Percentiles rank a stretch among this genome's conserved stretches.
These are phyloP conservation scores for Sula dactylatra DNA, from an alignment of 2,113 vertebrate genomes.

Conservation along the genomic window DNA sequence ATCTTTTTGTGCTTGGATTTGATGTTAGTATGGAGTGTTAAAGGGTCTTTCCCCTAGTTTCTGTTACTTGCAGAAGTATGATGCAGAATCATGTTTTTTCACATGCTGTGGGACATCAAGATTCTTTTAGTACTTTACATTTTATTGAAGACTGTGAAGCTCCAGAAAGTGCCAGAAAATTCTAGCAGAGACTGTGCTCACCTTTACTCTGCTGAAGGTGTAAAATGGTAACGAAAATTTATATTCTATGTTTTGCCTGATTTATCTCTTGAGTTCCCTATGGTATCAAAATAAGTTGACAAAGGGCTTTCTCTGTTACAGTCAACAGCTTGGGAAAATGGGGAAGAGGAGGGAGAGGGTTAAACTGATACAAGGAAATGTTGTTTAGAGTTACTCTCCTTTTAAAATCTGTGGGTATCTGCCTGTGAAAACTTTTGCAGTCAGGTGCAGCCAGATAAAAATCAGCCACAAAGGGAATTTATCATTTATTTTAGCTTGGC, in stretches of 20 bases:
- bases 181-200: background rate
- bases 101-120: background rate
- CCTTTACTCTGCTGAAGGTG: background rate
- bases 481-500: slow-evolving; percentile 52
- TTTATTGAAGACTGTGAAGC: background rate
- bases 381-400: background rate
- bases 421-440: slow-evolving; percentile 1
- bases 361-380: background rate
- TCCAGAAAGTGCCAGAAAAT: background rate
- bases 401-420: background rate
- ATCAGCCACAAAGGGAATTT: slow-evolving; percentile 43
- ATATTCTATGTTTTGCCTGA: background rate
- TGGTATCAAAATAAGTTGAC: background rate
- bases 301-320: background rate
- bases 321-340: background rate
- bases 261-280: background rate
- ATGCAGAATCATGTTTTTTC: background rate
- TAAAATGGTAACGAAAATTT: background rate
- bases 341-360: background rate
- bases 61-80: background rate
- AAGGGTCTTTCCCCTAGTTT: background rate
- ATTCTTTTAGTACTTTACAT: background rate
- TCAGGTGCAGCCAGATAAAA: slow-evolving; percentile 39
- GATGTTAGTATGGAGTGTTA: fast-evolving
- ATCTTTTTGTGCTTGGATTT: background rate